phyloP scores from a whole-genome alignment of 2,113 vertebrate genomes.

The Micromys minutus region DNA sequence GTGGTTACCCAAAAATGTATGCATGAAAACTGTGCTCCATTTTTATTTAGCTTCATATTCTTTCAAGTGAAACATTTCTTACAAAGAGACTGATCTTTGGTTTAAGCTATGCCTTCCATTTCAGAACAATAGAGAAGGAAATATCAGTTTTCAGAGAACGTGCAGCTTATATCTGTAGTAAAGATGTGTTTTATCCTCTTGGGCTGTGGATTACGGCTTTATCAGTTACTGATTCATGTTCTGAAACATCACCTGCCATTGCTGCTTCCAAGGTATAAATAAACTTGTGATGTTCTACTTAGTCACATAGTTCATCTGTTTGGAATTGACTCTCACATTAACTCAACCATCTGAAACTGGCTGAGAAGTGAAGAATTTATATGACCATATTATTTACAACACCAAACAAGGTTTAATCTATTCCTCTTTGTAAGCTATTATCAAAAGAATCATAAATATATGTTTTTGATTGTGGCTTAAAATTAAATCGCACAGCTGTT shows the following conservation, averaged over 20 bases:
- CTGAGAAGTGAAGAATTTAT: background rate
- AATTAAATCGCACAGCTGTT: background rate
- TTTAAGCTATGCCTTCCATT: background rate
- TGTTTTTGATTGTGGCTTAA: background rate
- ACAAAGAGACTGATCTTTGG: background rate
- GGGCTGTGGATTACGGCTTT: background rate
- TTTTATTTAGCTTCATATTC: background rate
- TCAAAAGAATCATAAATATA: background rate
- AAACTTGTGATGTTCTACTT: background rate
- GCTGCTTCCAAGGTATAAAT: background rate
- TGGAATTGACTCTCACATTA: background rate
- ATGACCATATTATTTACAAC: background rate
- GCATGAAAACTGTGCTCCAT: background rate
- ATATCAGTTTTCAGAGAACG: background rate
- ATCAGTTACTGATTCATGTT: background rate
- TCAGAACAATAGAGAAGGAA: constrained; percentile 42
- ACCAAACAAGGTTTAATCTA: background rate
- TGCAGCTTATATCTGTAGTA: background rate
- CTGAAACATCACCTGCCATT: background rate
- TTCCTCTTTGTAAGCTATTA: background rate
- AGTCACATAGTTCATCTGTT: background rate
- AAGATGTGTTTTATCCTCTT: background rate
- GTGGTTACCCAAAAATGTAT: background rate
- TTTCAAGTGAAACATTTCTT: constrained; percentile 11
- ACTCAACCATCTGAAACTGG: background rate